Evolutionary conservation across 2,113 vertebrate genomes (phyloP), one percentile per base, ranked within the genome.

Genomic region (Meleagris gallopavo): DNA sequence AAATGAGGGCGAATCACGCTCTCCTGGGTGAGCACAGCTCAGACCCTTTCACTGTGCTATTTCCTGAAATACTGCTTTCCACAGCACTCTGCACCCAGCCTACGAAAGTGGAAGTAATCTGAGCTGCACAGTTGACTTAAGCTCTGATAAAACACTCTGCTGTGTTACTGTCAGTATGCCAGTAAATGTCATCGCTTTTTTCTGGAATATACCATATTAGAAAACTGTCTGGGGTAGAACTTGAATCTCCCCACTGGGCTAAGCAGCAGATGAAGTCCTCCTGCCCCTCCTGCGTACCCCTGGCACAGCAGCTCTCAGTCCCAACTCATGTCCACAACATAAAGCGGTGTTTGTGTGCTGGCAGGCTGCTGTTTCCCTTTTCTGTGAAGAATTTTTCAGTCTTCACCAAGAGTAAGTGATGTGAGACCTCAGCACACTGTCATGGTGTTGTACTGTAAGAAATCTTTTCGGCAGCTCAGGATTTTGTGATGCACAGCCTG

Each of bases 71-170:
- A 62, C 61, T 83, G 78, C 85, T 91, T 94, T 65, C 86, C 70
- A 64, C 88, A 90, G 91, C 61, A 61, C 41, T 88, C 89, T 80
- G 77, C 90, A 78, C 14, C 41, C 73, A 52, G 82, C 11, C 77
- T 79, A 70, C 40, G 19, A 38, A 78, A 54, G 80, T 62, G 83
- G 94, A 95, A 96, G 74, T 93, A 91, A 96, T 95, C 72, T 18
- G 69, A 67, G 84, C 87, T 93, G 46, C 73, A 79, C 89, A 95
- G 52, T 43, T 90, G 71, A 89, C 85, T 94, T 92, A 87, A 94
- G 83, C 61, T 89, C 83, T 40, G 38, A 86, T 10, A 71, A 58
- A 82, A 79, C 18, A 52, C 74, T 83, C 2, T 1, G 29, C 32
- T 78, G 34, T 62, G 50, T 67, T 86, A 16, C 48, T 81, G 84